Evolutionary conservation across 1,140 invertebrate species (phyloP).

Genomic region (Mizuhopecten yessoensis): DNA sequence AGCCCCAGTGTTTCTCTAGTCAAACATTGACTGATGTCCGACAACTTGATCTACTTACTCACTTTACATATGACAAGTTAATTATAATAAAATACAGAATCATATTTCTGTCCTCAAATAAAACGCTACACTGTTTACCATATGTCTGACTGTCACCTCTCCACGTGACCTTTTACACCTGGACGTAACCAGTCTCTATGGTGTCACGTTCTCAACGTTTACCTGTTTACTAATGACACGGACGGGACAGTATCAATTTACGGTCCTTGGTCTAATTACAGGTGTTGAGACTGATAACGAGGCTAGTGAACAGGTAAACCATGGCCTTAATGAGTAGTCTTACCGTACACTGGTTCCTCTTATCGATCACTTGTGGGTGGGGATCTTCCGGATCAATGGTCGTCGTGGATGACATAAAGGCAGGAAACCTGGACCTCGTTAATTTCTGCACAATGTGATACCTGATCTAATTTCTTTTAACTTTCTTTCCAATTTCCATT

Average conservation of each 20-base stretch:
- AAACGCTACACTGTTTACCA: background rate
- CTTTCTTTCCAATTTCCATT: no score
- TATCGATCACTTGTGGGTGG: no score
- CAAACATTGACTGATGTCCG: no score
- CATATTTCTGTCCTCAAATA: background rate
- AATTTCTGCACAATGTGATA: no score
- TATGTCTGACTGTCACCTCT: background rate
- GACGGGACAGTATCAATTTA: background rate
- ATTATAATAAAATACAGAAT: constrained; percentile 30
- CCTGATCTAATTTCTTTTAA: no score
- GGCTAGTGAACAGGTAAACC: background rate
- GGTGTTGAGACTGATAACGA: constrained; percentile 10
- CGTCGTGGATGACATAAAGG: no score
- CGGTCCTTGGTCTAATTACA: background rate
- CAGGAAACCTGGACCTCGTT: no score
- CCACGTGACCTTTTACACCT: background rate
- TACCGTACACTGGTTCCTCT: no score
- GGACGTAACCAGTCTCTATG: background rate
- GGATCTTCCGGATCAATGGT: no score
- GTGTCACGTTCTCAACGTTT: background rate
- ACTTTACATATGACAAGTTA: constrained; percentile 7
- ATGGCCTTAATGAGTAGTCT: no score
- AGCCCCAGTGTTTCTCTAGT: no score
- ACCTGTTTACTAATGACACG: background rate
- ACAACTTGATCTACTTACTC: background rate